Base-by-base conservation (phyloP, 2,888 invertebrate genomes). In the Apodemia zela region DNA sequence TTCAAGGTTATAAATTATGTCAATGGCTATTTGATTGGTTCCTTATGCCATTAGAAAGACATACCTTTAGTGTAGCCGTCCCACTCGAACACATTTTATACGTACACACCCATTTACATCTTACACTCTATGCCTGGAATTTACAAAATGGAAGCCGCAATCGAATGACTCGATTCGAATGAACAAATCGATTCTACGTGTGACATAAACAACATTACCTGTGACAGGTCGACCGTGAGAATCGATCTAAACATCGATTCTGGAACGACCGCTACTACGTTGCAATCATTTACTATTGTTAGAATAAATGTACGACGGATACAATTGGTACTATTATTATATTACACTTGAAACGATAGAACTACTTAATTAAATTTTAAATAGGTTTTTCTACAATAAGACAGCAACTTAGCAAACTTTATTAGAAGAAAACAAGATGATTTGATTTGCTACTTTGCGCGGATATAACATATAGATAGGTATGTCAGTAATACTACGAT, bases 191-290 rank as follows among this genome's bases (percentile, higher is more conserved):
- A 70, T 69, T 71, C 59, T 65, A 65, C 66, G 63, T 66, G 67
- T 71, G 68, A 68, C 73, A 71, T 77, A 75, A 76, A 76, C 72
- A 70, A 74, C 73, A 75, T 75, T 74, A 71, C 68, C 61, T 69
- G 66, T 71, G 75, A 74, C 76, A 72, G 70, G 65, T 65, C 67
- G 71, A 72, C 71, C 73, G 76, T 75, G 75, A 75, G 75, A 75
- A 76, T 67, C 71, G 69, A 64, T 66, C 68, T 59, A 42, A 67
- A 61, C 61, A 65, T 67, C 67, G 68, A 68, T 67, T 68, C 70
- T 65, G 62, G 65, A 63, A 65, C 60, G 64, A 68, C 59, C 69
- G 69, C 71, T 72, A 72, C 75, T 63, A 66, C 60, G 42, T 42
- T 63, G 63, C 62, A 61, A 61, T 65, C 67, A 66, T 66, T 68